Evolutionary conservation across 2,797 vertebrate species (phyloP), one percentile per base, ranked within the genome.

Genomic region (Coreius guichenoti): DNA sequence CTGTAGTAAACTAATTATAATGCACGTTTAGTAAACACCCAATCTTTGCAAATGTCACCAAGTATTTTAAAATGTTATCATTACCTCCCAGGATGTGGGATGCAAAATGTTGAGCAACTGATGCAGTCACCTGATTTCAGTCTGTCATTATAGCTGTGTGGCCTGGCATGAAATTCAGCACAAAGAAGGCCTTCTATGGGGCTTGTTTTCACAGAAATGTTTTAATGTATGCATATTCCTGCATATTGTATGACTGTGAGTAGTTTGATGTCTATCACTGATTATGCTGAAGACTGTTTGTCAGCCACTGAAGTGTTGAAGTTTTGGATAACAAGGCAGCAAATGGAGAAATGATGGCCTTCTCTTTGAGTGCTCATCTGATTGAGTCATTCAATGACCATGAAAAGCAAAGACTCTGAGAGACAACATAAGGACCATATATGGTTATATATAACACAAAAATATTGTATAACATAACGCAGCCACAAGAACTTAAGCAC

Each of bases 271-370:
- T 84, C 45, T 36, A 26, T 61, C 23, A 43, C 26, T 61, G 76
- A 76, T 79, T 45, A 69, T 54, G 72, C 63, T 77, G 69, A 84
- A 72, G 74, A 56, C 49, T 31, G 26, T 43, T 82, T 78, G 14
- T 86, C 33, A 45, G 54, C 82, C 26, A 29, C 85, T 26, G 82
- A 76, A 73, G 49, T 36, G 23, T 61, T 63, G 68, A 80, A 75
- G 61, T 77, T 82, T 85, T 86, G 77, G 84, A 86, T 83, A 83
- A 82, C 82, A 79, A 82, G n/a, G 67, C 47, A 77, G 75, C 85
- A 89, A 83, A 87, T 86, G 83, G 81, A 84, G 69, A 76, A 58
- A 33, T 76, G 6, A 76, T 67, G 67, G 63, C 31, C 31, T 72
- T 77, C 79, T 72, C 31, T 81, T 54, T 85, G 70, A 80, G 74